Percentiles rank a stretch among this genome's conserved stretches.
These are phyloP conservation scores for Mormyrus lacerda DNA, from an alignment of 2,113 vertebrate genomes.

Conservation along the genomic window DNA sequence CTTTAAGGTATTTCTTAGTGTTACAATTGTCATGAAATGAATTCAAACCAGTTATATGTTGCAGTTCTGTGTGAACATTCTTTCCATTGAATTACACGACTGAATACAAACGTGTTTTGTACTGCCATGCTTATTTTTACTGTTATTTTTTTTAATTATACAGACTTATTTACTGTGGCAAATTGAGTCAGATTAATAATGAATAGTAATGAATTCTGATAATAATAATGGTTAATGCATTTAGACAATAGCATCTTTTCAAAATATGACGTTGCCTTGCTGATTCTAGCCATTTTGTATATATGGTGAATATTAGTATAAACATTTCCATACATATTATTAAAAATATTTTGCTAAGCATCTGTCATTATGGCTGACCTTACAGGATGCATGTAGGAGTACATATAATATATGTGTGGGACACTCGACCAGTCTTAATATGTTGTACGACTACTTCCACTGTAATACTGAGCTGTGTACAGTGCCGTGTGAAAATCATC, in stretches of 20 bases:
- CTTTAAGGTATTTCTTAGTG: not conserved
- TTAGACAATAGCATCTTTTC: not conserved
- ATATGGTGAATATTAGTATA: not conserved
- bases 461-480: not conserved
- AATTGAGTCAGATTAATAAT: conserved; percentile 28
- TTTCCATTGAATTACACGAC: conserved; percentile 12
- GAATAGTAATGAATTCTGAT: not conserved
- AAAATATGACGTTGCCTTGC: not conserved
- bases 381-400: not conserved
- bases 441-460: not conserved
- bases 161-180: conserved; percentile 29
- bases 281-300: not conserved
- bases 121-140: conserved; percentile 28
- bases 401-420: not conserved
- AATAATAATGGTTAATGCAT: not conserved
- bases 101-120: conserved; percentile 2
- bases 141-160: no score
- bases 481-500: not conserved
- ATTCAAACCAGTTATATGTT: conserved; percentile 19
- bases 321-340: not conserved
- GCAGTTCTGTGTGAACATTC: conserved; percentile 7
- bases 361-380: not conserved
- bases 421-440: not conserved
- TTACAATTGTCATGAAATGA: not conserved
- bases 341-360: not conserved